Evolutionary conservation across 2,797 vertebrate species (phyloP).

Genomic region (Manis crassicaudata): DNA sequence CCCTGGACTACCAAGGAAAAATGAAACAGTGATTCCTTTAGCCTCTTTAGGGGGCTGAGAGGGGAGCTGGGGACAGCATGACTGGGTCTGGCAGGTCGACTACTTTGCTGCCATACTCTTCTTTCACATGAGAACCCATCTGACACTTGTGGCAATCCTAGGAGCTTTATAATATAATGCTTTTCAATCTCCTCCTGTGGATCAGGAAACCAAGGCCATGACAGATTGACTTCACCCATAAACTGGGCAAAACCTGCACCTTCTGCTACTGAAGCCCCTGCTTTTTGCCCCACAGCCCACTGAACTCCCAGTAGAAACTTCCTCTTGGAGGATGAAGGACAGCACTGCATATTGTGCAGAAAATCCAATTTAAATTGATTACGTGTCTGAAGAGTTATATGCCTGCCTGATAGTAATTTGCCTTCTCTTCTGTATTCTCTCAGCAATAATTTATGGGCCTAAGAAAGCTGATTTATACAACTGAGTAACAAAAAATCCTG

Average conservation of each 20-base stretch:
- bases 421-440: conserved; percentile 50
- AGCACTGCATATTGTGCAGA: neutral
- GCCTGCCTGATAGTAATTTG: conserved; percentile 62
- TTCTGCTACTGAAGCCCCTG: neutral
- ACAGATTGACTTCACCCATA: neutral
- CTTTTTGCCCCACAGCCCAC: neutral
- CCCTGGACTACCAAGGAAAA: neutral
- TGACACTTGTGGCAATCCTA: neutral
- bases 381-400: conserved; percentile 39
- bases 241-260: neutral
- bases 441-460: conserved; percentile 44
- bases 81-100: neutral
- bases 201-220: neutral
- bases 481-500: conserved; percentile 48
- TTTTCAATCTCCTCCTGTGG: neutral
- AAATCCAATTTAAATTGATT: conserved; percentile 60
- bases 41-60: neutral
- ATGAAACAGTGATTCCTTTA: neutral
- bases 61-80: neutral
- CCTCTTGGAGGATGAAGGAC: neutral
- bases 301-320: neutral
- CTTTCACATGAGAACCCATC: neutral
- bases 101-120: neutral
- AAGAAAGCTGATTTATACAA: conserved; percentile 54
- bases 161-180: neutral